Conservation (phyloP, 2,888 invertebrate species). For the Sesamia inferens region DNA sequence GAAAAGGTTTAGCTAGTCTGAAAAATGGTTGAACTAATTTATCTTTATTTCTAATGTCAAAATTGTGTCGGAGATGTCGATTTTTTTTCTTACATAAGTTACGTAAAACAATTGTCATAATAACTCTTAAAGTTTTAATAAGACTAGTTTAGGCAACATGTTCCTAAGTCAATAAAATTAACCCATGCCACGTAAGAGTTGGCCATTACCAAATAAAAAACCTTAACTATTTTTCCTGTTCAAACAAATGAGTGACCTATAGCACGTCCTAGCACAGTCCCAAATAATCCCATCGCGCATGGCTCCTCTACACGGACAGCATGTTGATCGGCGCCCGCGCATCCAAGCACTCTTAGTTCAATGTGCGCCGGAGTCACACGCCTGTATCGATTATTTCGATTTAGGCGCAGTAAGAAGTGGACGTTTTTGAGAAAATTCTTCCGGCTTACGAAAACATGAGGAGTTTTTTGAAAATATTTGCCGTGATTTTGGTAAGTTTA, state of each 20-base stretch:
- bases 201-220: conserved; percentile 22
- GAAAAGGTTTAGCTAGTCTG: background rate
- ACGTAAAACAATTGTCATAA: background rate
- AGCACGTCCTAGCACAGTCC: conserved; percentile 37
- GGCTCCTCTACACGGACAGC: conserved; percentile 37
- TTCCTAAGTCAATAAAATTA: conserved; percentile 32
- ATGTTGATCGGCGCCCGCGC: conserved; percentile 37
- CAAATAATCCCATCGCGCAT: conserved; percentile 7
- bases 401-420: conserved; percentile 73
- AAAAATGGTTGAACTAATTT: background rate
- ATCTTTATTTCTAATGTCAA: background rate
- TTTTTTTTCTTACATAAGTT: too few species aligned
- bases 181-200: conserved; percentile 25
- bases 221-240: conserved; percentile 37
- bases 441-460: conserved; percentile 59
- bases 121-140: background rate
- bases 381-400: conserved; percentile 75
- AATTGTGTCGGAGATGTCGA: too few species aligned
- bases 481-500: conserved; percentile 53
- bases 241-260: background rate
- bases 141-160: background rate
- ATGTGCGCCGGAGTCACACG: conserved; percentile 82
- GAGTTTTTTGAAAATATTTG: conserved; percentile 42
- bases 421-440: conserved; percentile 70
- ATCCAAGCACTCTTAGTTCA: conserved; percentile 58